These are phyloP conservation scores for Spinibarbus caldwelli DNA, from an alignment of 2,797 vertebrate genomes.

Conservation along the genomic window DNA sequence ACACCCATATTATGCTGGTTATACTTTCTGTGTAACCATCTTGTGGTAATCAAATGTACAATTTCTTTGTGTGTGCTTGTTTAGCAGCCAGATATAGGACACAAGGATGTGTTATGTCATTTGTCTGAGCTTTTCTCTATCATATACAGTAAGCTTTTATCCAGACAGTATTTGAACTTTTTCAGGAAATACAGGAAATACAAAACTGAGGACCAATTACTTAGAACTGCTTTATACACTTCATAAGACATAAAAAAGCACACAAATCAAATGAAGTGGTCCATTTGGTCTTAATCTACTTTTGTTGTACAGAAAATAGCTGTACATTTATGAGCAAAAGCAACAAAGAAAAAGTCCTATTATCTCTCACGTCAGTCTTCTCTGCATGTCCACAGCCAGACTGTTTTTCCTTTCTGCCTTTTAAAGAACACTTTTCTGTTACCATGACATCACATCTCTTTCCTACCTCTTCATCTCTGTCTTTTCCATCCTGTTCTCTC, in stretches of 20 bases:
- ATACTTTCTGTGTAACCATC: neutral
- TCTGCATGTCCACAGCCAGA: neutral
- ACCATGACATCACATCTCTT: conserved; percentile 54
- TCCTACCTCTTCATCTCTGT: conserved; percentile 15
- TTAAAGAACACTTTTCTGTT: conserved; percentile 57
- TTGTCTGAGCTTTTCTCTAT: neutral
- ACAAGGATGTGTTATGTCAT: neutral
- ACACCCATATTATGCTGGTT: neutral
- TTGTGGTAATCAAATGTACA: neutral
- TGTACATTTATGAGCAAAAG: neutral
- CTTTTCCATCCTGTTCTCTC: conserved; percentile 4
- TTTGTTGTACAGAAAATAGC: neutral
- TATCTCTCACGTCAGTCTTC: neutral
- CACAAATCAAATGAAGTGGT: no score
- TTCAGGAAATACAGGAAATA: no score
- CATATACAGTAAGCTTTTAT: neutral
- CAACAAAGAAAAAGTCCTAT: neutral
- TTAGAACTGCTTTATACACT: no score
- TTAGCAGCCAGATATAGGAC: neutral
- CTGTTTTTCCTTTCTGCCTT: conserved; percentile 44
- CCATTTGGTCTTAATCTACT: neutral
- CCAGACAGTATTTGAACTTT: neutral
- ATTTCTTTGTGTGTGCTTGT: neutral
- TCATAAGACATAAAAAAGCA: no score
- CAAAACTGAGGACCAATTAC: no score